Base-by-base conservation (phyloP, 2,797 vertebrate species). In the Naso thynnoides region DNA sequence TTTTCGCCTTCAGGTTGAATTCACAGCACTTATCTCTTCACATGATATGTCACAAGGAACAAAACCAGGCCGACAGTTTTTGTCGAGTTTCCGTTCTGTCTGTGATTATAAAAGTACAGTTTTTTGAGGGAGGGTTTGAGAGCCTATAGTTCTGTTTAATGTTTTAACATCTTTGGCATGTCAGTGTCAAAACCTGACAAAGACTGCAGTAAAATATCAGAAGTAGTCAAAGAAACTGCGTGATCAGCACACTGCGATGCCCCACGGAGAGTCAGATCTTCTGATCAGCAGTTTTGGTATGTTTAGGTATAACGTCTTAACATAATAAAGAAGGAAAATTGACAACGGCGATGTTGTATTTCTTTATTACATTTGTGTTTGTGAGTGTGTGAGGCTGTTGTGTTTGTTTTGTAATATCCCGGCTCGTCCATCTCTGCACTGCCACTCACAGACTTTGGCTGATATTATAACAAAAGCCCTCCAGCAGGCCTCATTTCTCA, bases 231-330 rank as follows among this genome's bases (percentile, higher is more conserved):
- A 63, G 63, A 73, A 86, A 84, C 21, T 66, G 77, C 27, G 15
- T 15, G 10, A 54, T 82, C 87, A 86, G 86, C 88, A 80, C 29
- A 26, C 4, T 29, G 68, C 3, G 50, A 29, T 48, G 44, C 65
- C 66, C 78, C 59, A 80, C 29, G 8, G 84, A 74, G 70, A 72
- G 53, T 69, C 27, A 0, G n/a, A 70, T 66, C 63, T 33, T 70
- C 59, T 71, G 72, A 73, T 85, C 87, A 86, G 84, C 87, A 86
- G 21, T 86, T 87, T 79, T 59, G 45, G 76, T 44, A 48, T 73
- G 55, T 39, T 69, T 36, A 48, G 18, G 33, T 76, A 73, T 67
- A 36, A 59, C 10, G 2, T 18, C n/a, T 33, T 26, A 67, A 74
- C 59, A 44, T 47, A 38, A 24, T 11, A 39, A 57, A 67, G 15